These are phyloP conservation scores for Loriculus beryllinus DNA, from an alignment of 2,797 vertebrate genomes.

Conservation along the genomic window DNA sequence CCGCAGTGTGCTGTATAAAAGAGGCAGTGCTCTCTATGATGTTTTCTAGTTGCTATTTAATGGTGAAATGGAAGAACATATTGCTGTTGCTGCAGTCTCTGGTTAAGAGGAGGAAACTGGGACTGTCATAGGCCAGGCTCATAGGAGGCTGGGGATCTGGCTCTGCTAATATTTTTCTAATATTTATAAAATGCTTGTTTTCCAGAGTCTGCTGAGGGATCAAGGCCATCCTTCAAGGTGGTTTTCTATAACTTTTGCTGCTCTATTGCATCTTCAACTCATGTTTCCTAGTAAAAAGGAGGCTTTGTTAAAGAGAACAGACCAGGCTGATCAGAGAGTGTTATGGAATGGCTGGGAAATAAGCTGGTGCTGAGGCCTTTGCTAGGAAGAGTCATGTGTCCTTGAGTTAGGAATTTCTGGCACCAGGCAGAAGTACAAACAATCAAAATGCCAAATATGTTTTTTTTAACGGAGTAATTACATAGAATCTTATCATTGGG, in stretches of 20 bases:
- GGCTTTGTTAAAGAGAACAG: neutral
- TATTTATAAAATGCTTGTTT: neutral
- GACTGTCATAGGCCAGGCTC: neutral
- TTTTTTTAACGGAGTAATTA: neutral
- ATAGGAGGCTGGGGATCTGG: neutral
- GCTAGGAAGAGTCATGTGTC: neutral
- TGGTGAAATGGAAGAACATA: neutral
- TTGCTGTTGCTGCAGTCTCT: accelerated
- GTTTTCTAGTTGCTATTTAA: neutral
- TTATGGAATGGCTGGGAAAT: neutral
- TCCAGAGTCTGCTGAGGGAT: neutral
- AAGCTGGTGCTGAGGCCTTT: neutral
- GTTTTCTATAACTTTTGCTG: neutral
- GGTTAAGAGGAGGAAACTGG: neutral
- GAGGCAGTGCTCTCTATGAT: neutral
- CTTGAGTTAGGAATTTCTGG: neutral
- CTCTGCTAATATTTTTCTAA: neutral
- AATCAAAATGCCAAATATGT: neutral
- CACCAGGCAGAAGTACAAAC: neutral
- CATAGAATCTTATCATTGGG: neutral
- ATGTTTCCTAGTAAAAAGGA: neutral
- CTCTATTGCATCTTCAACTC: neutral
- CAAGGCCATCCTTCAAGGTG: neutral
- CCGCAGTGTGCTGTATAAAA: neutral
- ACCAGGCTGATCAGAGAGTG: neutral